phyloP scores from a whole-genome alignment of 64 coral and sea anemone species.

The Hydrozoanthus tunicans region DNA sequence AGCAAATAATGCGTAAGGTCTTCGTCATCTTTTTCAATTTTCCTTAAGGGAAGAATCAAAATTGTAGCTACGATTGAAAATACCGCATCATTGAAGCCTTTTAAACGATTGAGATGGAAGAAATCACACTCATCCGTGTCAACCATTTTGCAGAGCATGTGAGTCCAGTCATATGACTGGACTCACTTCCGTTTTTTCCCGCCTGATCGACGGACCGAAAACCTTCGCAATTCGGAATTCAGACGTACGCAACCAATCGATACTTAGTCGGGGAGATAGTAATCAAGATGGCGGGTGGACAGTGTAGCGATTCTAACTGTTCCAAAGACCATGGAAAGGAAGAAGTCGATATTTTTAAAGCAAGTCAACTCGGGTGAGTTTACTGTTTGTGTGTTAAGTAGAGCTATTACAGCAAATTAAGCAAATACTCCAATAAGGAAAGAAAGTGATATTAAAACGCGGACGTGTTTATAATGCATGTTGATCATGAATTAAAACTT shows the following conservation, averaged over 20 bases:
- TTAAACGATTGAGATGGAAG: constrained; percentile 85
- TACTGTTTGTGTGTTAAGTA: not conserved
- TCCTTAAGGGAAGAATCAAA: constrained; percentile 91
- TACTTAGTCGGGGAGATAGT: constrained; percentile 1
- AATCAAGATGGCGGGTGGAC: constrained; percentile 79
- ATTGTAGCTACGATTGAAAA: constrained; percentile 97
- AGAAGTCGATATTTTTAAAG: constrained; percentile 85
- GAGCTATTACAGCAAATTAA: not conserved
- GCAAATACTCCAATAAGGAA: not conserved
- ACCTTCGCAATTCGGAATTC: not conserved
- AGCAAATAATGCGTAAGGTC: constrained; percentile 59
- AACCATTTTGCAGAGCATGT: constrained; percentile 59
- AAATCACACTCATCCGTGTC: constrained; percentile 67
- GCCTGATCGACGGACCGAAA: not conserved
- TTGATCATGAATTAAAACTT: too few relatives aligned
- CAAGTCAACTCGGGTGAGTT: constrained; percentile 83
- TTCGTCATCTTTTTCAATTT: constrained; percentile 40
- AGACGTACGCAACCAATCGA: not conserved
- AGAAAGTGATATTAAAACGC: not conserved
- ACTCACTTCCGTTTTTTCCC: not conserved
- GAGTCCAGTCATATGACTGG: constrained; percentile 49
- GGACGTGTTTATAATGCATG: too few relatives aligned
- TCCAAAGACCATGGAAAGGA: constrained; percentile 41
- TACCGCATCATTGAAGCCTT: constrained; percentile 97
- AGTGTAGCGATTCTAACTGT: constrained; percentile 22